Percentiles rank a stretch among this genome's conserved stretches.
These are phyloP conservation scores for Plectropomus leopardus DNA, from an alignment of 2,113 vertebrate genomes.

Conservation along the genomic window DNA sequence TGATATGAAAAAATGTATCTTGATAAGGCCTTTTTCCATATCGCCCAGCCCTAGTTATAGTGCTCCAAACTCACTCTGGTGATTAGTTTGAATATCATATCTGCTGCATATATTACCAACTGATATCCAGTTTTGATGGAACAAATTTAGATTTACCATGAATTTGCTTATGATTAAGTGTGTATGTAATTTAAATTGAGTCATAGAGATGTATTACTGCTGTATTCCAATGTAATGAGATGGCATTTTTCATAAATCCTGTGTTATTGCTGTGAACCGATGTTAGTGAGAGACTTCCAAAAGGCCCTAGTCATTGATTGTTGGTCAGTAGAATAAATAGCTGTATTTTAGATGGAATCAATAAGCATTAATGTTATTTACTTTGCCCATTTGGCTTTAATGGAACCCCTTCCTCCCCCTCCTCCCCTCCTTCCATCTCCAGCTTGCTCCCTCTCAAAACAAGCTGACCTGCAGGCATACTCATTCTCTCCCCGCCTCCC, in stretches of 20 bases:
- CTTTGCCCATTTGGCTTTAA: neutral
- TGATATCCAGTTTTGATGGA: neutral
- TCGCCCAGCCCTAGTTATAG: too few species aligned
- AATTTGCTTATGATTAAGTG: constrained; percentile 6
- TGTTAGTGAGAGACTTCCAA: constrained; percentile 14
- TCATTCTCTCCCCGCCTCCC: neutral
- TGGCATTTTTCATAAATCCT: neutral
- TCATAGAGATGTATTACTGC: constrained; percentile 13
- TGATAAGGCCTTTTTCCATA: too few species aligned
- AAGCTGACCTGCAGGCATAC: neutral
- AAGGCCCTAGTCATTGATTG: constrained; percentile 42
- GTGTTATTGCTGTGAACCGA: neutral
- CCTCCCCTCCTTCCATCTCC: neutral
- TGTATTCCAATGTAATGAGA: neutral
- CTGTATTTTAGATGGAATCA: constrained; percentile 54
- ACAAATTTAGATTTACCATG: constrained; percentile 7
- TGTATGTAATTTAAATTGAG: neutral
- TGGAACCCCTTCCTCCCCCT: neutral
- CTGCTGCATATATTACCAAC: neutral
- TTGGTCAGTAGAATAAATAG: constrained; percentile 54
- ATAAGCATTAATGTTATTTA: constrained; percentile 46
- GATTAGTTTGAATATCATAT: neutral
- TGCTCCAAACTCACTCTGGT: neutral
- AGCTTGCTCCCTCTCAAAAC: neutral
- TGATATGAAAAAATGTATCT: too few species aligned